A percentile compares a stretch with the other conserved stretches of the same genome.
phyloP scores from a whole-genome alignment of 2,888 invertebrate genomes.

The Masnerella sp. region DNA sequence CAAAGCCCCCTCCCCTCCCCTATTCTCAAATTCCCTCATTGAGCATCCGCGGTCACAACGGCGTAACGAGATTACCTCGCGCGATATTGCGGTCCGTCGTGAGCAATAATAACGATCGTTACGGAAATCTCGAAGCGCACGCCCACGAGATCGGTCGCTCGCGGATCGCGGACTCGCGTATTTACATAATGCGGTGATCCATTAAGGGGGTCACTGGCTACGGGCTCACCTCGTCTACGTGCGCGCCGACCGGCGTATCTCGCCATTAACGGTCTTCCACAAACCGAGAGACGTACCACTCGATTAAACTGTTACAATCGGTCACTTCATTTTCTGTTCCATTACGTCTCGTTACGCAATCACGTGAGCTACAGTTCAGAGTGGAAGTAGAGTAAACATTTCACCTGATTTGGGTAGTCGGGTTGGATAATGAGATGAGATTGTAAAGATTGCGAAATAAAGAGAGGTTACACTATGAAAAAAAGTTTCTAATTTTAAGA shows the following conservation, averaged over 20 bases:
- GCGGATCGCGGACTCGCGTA: slow-evolving; percentile 60
- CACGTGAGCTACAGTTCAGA: background rate
- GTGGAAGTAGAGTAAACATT: too few relatives aligned
- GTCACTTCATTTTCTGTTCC: slow-evolving; percentile 33
- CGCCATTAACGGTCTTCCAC: slow-evolving; percentile 43
- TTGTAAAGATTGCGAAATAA: too few relatives aligned
- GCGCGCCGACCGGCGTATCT: slow-evolving; percentile 41
- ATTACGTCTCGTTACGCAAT: background rate
- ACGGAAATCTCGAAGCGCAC: slow-evolving; percentile 71
- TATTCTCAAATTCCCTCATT: too few relatives aligned
- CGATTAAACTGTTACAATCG: slow-evolving; percentile 46
- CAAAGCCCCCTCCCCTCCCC: too few relatives aligned
- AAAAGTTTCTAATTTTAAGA: too few relatives aligned
- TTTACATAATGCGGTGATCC: slow-evolving; percentile 66
- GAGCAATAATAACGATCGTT: slow-evolving; percentile 67
- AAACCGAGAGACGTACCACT: slow-evolving; percentile 29
- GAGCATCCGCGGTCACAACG: too few relatives aligned
- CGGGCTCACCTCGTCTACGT: slow-evolving; percentile 42
- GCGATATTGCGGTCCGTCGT: slow-evolving; percentile 46
- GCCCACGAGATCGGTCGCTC: slow-evolving; percentile 66
- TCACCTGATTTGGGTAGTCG: too few relatives aligned
- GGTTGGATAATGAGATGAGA: too few relatives aligned
- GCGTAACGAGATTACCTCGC: too few relatives aligned
- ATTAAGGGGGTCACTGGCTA: slow-evolving; percentile 56
- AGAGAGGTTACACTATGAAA: too few relatives aligned